Base-by-base conservation (phyloP, 2,113 vertebrate genomes). In the Phoxinus phoxinus region DNA sequence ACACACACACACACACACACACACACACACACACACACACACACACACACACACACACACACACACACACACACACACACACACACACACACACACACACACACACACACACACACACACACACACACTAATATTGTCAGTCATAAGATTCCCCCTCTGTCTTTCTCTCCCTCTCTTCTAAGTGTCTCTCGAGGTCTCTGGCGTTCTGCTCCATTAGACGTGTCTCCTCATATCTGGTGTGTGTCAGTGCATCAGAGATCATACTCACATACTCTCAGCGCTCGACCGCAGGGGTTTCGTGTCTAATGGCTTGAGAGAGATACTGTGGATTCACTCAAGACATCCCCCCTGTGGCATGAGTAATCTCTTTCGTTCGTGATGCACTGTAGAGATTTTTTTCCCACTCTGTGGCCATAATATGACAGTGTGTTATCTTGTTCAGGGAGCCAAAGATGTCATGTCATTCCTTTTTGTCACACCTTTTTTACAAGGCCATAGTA, bases 181-280 rank as follows among this genome's bases (percentile, higher is more conserved):
- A 75, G 91, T 88, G 91, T 92, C 90, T 92, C 89, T 81, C 1
- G 86, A 88, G 85, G 90, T 93, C 94, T 92, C 95, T 92, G 92
- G 88, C 92, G 96, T 96, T 94, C 95, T 94, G 94, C 92, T 88
- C 96, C 95, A 97, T 97, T 97, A 95, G 91, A 94, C 88, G 91
- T 88, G 95, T 92, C 95, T 94, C 53, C 89, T 91, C 83, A 0
- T 85, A 93, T 96, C 91, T 92, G 88, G 84, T 84, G 85, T 87
- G 89, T 93, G 94, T 89, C 95, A 85, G 90, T 95, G 92, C 95
- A 84, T 91, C 89, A 91, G 79, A 69, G 83, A 77, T 77, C 88
- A 84, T 76, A 17, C 69, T 25, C 81, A 75, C 58, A 83, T 17
- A 6, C 71, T 63, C 48, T 80, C 65, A 85, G 63, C 51, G 61